A percentile compares a stretch with the other conserved stretches of the same genome.
These are phyloP conservation scores for Arenaria interpres DNA, from an alignment of 2,113 vertebrate species.

Conservation along the genomic window DNA sequence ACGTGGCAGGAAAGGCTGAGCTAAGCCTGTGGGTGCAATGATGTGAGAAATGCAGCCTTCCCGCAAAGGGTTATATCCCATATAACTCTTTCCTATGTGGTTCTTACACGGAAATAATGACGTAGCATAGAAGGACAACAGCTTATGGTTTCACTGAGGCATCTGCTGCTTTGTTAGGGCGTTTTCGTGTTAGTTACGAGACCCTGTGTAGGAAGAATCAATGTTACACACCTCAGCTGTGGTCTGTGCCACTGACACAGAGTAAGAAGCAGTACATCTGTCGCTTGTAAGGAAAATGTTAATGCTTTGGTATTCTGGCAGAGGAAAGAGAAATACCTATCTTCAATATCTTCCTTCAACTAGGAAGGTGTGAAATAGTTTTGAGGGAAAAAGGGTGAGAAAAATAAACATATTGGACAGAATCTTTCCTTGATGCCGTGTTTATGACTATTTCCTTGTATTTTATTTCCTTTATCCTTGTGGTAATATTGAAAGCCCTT, in stretches of 20 bases:
- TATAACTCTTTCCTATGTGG: background rate
- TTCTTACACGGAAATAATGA: background rate
- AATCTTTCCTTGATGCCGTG: background rate
- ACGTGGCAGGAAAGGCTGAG: background rate
- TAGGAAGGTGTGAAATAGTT: background rate
- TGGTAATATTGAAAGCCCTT: background rate
- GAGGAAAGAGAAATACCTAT: background rate
- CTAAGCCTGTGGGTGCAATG: background rate
- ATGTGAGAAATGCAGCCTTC: background rate
- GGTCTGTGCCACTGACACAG: background rate
- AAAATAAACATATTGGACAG: background rate
- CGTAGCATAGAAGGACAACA: background rate
- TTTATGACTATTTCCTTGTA: background rate
- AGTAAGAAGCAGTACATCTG: background rate
- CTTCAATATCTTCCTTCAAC: background rate
- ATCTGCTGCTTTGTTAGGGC: background rate
- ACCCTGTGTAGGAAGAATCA: background rate
- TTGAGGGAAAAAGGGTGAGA: background rate
- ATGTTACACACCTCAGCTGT: background rate
- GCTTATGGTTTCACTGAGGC: background rate
- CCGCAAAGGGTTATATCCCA: background rate
- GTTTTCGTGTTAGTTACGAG: rapidly evolving
- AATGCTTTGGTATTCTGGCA: background rate
- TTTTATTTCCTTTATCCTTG: background rate
- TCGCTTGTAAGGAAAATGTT: background rate